These are phyloP conservation scores for Agrochola lota DNA, from an alignment of 2,888 invertebrate species.

Conservation along the genomic window DNA sequence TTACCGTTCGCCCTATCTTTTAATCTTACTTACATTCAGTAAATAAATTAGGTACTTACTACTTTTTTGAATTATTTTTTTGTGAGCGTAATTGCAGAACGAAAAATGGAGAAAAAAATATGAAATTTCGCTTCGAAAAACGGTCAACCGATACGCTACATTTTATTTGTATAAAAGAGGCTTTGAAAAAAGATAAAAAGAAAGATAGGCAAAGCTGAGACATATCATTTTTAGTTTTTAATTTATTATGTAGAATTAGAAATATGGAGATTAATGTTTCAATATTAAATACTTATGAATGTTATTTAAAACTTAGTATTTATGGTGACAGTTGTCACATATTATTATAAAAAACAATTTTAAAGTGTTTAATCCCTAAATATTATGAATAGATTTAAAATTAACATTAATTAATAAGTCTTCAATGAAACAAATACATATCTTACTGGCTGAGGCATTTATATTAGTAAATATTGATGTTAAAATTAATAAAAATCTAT, in stretches of 20 bases:
- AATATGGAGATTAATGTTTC: slow-evolving; percentile 72
- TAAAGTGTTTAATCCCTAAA: slow-evolving; percentile 83
- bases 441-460: slow-evolving; percentile 90
- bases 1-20: slow-evolving; percentile 4
- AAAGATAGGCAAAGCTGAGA: slow-evolving; percentile 71
- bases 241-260: slow-evolving; percentile 71
- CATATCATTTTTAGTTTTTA: slow-evolving; percentile 74
- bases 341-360: slow-evolving; percentile 75
- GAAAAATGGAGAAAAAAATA: slow-evolving; percentile 70
- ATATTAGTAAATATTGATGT: slow-evolving; percentile 85
- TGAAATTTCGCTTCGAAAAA: slow-evolving; percentile 82
- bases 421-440: slow-evolving; percentile 89
- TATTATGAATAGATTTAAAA: slow-evolving; percentile 77
- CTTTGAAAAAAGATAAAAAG: slow-evolving; percentile 67
- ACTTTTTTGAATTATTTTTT: neutral
- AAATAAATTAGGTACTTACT: neutral
- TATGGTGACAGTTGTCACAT: slow-evolving; percentile 69
- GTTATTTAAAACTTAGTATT: slow-evolving; percentile 71
- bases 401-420: slow-evolving; percentile 80
- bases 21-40: slow-evolving; percentile 1
- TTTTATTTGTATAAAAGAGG: slow-evolving; percentile 78
- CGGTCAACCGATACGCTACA: slow-evolving; percentile 80
- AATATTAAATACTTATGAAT: slow-evolving; percentile 80
- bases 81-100: slow-evolving; percentile 72
- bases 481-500: slow-evolving; percentile 73